These are phyloP conservation scores for Myotis findleyi DNA, from an alignment of 2,797 vertebrate species.

Conservation along the genomic window DNA sequence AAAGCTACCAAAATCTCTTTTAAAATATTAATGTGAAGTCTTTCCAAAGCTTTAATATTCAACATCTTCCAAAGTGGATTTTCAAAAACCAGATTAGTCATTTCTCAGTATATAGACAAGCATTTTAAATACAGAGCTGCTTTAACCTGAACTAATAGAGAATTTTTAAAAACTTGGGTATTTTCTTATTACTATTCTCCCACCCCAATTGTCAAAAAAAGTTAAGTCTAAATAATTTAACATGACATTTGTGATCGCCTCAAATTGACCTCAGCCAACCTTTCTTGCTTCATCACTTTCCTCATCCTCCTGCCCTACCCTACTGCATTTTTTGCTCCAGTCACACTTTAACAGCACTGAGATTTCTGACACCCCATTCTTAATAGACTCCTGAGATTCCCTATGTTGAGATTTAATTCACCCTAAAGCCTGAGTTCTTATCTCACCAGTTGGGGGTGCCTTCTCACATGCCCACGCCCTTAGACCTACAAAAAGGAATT, in stretches of 20 bases:
- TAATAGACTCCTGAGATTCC: too few relatives aligned
- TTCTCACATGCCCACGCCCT: background rate
- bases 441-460: background rate
- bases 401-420: background rate
- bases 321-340: background rate
- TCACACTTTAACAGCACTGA: background rate
- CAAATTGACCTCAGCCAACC: background rate
- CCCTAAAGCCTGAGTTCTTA: background rate
- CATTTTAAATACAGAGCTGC: background rate
- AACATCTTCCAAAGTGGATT: background rate
- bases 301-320: accelerated
- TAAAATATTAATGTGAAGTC: background rate
- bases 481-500: background rate
- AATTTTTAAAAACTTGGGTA: background rate
- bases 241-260: background rate
- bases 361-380: background rate
- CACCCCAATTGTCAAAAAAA: background rate
- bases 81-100: background rate
- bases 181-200: background rate
- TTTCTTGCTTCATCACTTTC: background rate
- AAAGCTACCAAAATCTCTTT: background rate
- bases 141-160: background rate
- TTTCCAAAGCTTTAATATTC: background rate
- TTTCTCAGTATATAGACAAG: background rate
- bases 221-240: background rate